Evolutionary conservation across 2,797 vertebrate species (phyloP), one percentile per base, ranked within the genome.

Genomic region (Pitangus sulphuratus): DNA sequence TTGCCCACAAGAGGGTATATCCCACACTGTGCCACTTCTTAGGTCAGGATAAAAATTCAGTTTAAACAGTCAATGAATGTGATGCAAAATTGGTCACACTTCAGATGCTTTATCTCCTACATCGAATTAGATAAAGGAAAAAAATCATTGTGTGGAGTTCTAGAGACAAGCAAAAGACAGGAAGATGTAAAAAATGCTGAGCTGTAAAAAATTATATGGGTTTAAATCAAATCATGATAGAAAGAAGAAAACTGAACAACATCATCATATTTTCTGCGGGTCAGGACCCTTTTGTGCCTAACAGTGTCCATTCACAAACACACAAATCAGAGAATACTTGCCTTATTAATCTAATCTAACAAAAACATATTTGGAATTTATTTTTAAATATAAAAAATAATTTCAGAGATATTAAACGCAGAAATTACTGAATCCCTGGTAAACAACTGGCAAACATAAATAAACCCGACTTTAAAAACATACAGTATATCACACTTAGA

Each of bases 1-100:
- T 86, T 94, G 80, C 88, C 85, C 90, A 84, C 91, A 94, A 62
- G 90, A 94, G 66, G 74, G 85, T 94, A 90, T 47, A 76, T 70
- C 69, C 61, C 61, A 65, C 50, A 22, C 13, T 26, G 8, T 9
- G 2, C 4, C 10, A 1, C 26, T 50, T 60, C 60, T 60, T 64
- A 70, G 0, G 1, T 75, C 50, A 68, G 20, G 54, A 47, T 33
- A 47, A 53, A 95, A 81, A 25, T 65, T 89, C 12, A 20, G 20
- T 45, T 57, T 40, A 65, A 71, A 53, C 24, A 69, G 9, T n/a
- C 33, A 44, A 28, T n/a, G 14, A 71, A 61, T 3, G 4, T 26
- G 11, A 8, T 82, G 15, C 6, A 71, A 71, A 95, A 57, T 12
- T 53, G 12, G 17, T 10, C 47, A 50, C 10, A 33, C 6, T 71